Evolutionary conservation across 2,888 invertebrate genomes (phyloP).

Genomic region (Nomada ruficornis): DNA sequence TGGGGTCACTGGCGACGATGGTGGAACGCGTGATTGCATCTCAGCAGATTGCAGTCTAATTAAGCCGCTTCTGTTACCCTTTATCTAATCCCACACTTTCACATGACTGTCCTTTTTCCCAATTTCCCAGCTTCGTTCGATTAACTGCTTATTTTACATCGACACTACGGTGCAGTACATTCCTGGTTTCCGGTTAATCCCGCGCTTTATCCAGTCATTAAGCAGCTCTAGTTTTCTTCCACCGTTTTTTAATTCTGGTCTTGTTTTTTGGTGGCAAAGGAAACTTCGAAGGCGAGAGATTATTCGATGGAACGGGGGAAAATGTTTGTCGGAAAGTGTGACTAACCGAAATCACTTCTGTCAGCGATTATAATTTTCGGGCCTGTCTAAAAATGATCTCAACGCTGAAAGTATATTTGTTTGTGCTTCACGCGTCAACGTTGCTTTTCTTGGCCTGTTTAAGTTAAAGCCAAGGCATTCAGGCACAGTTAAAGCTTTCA

Average conservation of each 20-base stretch:
- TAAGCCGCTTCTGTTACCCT: constrained; percentile 22
- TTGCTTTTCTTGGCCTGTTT: constrained; percentile 14
- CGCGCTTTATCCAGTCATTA: constrained; percentile 46
- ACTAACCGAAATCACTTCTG: constrained; percentile 4
- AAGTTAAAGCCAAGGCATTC: constrained; percentile 3
- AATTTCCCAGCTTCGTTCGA: constrained; percentile 24
- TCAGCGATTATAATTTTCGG: neutral
- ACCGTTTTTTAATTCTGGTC: too few species aligned
- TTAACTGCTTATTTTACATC: constrained; percentile 48
- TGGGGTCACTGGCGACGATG: neutral
- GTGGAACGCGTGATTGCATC: constrained; percentile 10
- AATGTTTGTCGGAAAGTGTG: neutral
- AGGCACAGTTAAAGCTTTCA: neutral
- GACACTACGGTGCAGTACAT: neutral
- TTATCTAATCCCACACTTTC: neutral
- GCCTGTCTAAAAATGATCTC: neutral
- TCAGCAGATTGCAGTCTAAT: constrained; percentile 36
- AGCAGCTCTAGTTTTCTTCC: constrained; percentile 18
- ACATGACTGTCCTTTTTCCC: constrained; percentile 1
- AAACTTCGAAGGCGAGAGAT: neutral
- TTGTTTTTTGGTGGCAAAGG: constrained; percentile 1
- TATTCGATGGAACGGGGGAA: constrained; percentile 4
- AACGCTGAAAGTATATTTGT: neutral
- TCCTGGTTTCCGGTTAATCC: constrained; percentile 30
- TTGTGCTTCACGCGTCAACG: neutral